phyloP scores from a whole-genome alignment of 2,797 vertebrate genomes.

The Acomys russatus region DNA sequence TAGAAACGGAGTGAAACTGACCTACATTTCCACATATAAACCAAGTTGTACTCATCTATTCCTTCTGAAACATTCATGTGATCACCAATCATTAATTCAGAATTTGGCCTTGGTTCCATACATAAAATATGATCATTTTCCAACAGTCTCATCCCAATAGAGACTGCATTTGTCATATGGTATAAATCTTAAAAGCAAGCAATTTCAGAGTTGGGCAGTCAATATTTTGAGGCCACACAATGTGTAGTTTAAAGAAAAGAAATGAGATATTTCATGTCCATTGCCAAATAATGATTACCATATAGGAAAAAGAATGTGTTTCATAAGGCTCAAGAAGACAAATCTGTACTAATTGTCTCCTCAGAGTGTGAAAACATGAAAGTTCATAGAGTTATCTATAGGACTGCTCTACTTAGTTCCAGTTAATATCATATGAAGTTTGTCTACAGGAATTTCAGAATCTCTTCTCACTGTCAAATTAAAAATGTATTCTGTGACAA shows the following conservation, averaged over 20 bases:
- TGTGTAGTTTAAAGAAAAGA: slow-evolving; percentile 7
- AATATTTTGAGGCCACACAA: background rate
- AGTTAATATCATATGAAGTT: background rate
- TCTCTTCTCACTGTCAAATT: background rate
- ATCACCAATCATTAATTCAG: slow-evolving; percentile 22
- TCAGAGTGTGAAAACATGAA: slow-evolving; percentile 5
- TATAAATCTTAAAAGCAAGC: slow-evolving; percentile 32
- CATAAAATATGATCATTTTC: slow-evolving; percentile 13
- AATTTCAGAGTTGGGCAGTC: slow-evolving; percentile 40
- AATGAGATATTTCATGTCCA: background rate
- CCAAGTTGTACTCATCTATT: slow-evolving; percentile 54
- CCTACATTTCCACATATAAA: slow-evolving; percentile 63
- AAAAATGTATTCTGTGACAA: background rate
- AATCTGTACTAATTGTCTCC: background rate
- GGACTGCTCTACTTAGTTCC: background rate
- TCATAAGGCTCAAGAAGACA: background rate
- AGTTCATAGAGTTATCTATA: background rate
- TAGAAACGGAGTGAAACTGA: slow-evolving; percentile 60
- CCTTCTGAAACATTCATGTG: slow-evolving; percentile 49
- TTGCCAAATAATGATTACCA: slow-evolving; percentile 5
- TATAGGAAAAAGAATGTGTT: slow-evolving; percentile 18
- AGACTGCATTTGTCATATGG: background rate
- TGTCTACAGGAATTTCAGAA: slow-evolving; percentile 28
- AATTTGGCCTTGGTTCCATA: slow-evolving; percentile 29
- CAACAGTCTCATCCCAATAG: background rate